Conservation (phyloP, 2,113 vertebrate species). For the Entomyzon cyanotis region DNA sequence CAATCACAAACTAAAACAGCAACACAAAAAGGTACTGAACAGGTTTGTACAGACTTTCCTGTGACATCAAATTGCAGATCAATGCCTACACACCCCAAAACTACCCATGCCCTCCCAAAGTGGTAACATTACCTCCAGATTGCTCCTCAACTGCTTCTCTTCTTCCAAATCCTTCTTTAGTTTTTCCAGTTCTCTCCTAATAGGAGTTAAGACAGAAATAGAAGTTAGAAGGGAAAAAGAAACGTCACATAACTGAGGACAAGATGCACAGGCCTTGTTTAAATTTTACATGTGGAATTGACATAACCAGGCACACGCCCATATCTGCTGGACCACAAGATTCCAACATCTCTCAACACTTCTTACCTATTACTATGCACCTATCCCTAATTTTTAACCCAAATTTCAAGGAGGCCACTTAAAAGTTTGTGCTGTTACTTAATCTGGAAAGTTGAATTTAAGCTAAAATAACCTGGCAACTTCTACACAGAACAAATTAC, state of each 20-base stretch:
- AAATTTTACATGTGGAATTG: neutral
- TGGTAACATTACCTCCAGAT: slow-evolving; percentile 83
- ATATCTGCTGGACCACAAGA: neutral
- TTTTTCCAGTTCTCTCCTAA: slow-evolving; percentile 91
- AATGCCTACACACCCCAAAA: neutral
- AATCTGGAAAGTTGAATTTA: neutral
- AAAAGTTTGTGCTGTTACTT: neutral
- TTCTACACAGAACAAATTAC: neutral
- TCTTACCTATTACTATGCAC: neutral
- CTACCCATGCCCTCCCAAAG: neutral
- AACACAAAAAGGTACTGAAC: neutral
- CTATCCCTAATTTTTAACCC: neutral
- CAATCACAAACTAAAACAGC: neutral
- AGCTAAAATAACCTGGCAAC: neutral
- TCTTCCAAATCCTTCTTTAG: slow-evolving; percentile 88
- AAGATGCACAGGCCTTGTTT: neutral
- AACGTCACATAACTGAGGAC: neutral
- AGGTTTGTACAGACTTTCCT: neutral
- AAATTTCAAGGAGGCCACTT: neutral
- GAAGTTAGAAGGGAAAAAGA: neutral
- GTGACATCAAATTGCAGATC: neutral
- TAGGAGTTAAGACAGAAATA: neutral
- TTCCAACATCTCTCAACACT: neutral
- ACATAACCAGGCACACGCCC: neutral
- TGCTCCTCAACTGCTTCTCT: slow-evolving; percentile 82